Evolutionary conservation across 2,113 vertebrate species (phyloP).

Genomic region (Nannobrachium achirus): DNA sequence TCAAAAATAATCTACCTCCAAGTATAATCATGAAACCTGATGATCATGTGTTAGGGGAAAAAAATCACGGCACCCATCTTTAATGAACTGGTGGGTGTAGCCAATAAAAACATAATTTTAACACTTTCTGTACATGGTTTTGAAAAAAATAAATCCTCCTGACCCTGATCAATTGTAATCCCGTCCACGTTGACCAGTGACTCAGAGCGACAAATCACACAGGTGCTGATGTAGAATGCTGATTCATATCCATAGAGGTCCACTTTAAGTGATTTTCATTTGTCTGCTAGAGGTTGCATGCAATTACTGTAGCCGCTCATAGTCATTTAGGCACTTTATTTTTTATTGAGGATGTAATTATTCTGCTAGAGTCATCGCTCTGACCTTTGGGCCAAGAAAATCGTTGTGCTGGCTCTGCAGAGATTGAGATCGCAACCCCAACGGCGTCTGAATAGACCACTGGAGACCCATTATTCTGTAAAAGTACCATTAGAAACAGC

Average conservation of each 20-base stretch:
- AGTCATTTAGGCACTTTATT: slow-evolving; percentile 53
- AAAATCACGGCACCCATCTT: too few species aligned
- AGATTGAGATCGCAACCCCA: slow-evolving; percentile 56
- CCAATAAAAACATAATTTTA: too few species aligned
- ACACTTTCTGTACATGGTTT: too few species aligned
- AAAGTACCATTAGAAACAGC: slow-evolving; percentile 21
- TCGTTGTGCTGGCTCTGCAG: slow-evolving; percentile 41
- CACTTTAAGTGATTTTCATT: slow-evolving; percentile 40
- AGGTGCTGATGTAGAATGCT: slow-evolving; percentile 7
- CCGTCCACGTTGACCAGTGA: slow-evolving; percentile 34
- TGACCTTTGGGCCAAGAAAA: slow-evolving; percentile 51
- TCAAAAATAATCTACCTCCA: too few species aligned
- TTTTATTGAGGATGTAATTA: slow-evolving; percentile 37
- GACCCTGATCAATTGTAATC: slow-evolving; percentile 47
- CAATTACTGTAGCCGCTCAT: slow-evolving; percentile 20
- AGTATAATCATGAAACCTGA: too few species aligned
- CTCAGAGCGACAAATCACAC: slow-evolving; percentile 26
- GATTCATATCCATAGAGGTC: slow-evolving; percentile 59
- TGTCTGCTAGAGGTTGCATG: slow-evolving; percentile 20
- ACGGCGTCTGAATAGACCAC: slow-evolving; percentile 26
- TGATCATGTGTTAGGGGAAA: too few species aligned
- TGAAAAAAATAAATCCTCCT: too few species aligned
- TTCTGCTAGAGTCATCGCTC: slow-evolving; percentile 30
- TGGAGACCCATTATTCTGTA: slow-evolving; percentile 37
- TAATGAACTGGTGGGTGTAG: too few species aligned